Conservation (phyloP, 2,888 invertebrate species). For the Malacosoma neustria region DNA sequence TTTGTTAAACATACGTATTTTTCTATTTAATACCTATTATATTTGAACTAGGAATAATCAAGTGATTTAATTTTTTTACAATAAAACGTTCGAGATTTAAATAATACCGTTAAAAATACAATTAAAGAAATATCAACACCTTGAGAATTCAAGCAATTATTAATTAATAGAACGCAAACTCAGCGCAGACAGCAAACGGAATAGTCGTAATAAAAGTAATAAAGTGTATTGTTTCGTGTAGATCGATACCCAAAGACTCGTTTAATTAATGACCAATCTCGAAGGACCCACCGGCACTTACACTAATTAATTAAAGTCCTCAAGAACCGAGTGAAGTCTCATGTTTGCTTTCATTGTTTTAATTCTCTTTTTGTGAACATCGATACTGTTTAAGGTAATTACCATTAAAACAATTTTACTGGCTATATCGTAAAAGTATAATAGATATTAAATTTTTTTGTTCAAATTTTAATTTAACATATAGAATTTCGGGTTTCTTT, state of each 20-base stretch:
- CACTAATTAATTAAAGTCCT: conserved; percentile 64
- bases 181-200: conserved; percentile 44
- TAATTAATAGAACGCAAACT: conserved; percentile 39
- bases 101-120: too few species aligned
- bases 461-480: too few species aligned
- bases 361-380: conserved; percentile 13
- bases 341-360: conserved; percentile 39
- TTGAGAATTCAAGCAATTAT: conserved; percentile 17
- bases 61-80: too few species aligned
- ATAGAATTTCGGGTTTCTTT: too few species aligned
- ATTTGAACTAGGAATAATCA: too few species aligned
- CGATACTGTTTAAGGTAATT: too few species aligned
- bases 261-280: conserved; percentile 70
- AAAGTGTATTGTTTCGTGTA: conserved; percentile 62
- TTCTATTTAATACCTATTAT: too few species aligned
- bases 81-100: too few species aligned
- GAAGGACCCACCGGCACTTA: conserved; percentile 67
- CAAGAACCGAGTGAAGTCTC: conserved; percentile 45
- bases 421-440: too few species aligned
- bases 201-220: conserved; percentile 57
- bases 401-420: too few species aligned
- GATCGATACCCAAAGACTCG: conserved; percentile 63
- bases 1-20: neutral
- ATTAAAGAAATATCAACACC: too few species aligned
- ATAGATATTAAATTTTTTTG: too few species aligned